A percentile compares a stretch with the other conserved stretches of the same genome.
Conservation (phyloP, 2,113 vertebrate species). For the Ammodytes dubius region DNA sequence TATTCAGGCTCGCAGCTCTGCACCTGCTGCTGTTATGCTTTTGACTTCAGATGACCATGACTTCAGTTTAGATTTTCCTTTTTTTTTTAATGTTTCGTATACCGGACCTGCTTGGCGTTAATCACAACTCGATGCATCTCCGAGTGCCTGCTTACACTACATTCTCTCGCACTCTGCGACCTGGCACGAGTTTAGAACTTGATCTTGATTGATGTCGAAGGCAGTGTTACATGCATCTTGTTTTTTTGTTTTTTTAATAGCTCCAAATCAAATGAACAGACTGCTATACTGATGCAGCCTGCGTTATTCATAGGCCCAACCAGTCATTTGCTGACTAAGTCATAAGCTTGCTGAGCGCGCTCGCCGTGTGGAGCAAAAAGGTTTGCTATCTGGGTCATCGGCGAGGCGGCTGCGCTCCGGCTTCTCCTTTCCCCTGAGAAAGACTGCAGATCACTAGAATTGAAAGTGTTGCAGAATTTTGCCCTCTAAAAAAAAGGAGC, state of each 20-base stretch:
- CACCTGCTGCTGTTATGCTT: slow-evolving; percentile 60
- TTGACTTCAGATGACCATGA: slow-evolving; percentile 1
- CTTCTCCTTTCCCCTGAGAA: slow-evolving; percentile 27
- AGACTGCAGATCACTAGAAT: slow-evolving; percentile 21
- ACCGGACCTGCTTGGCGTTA: slow-evolving; percentile 23
- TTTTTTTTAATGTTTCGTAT: too few relatives aligned
- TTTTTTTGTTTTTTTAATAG: slow-evolving; percentile 17
- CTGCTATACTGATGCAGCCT: slow-evolving; percentile 7
- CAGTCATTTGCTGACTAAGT: slow-evolving; percentile 60
- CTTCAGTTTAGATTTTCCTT: too few relatives aligned
- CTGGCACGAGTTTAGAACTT: slow-evolving; percentile 1
- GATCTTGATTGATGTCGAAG: slow-evolving; percentile 20
- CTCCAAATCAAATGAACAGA: slow-evolving; percentile 50
- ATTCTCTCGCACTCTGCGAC: slow-evolving; percentile 11
- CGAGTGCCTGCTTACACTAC: not conserved
- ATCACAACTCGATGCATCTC: slow-evolving; percentile 17
- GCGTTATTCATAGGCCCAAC: slow-evolving; percentile 54
- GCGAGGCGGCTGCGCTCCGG: slow-evolving; percentile 23
- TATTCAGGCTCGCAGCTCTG: slow-evolving; percentile 20
- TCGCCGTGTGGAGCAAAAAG: slow-evolving; percentile 47
- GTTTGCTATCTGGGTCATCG: slow-evolving; percentile 74
- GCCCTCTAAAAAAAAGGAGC: slow-evolving; percentile 11
- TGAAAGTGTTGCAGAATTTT: slow-evolving; percentile 22
- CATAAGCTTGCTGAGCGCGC: slow-evolving; percentile 38
- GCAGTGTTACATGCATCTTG: not conserved